Evolutionary conservation across 2,888 invertebrate species (phyloP).

Genomic region (Tuberolachnus salignus): DNA sequence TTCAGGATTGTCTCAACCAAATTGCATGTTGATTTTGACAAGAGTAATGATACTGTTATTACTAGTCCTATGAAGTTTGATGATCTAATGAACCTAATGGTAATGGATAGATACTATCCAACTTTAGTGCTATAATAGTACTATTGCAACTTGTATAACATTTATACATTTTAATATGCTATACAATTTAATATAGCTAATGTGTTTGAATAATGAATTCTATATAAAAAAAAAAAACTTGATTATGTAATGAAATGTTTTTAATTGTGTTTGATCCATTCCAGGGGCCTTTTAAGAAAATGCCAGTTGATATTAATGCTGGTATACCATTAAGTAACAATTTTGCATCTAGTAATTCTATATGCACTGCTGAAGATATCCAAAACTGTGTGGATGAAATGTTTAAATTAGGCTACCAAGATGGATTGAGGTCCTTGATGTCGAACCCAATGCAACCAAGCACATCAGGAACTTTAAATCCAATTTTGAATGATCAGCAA

Average conservation of each 20-base stretch:
- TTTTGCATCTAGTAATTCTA: background rate
- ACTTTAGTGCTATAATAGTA: too few species aligned
- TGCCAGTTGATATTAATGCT: background rate
- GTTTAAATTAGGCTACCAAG: background rate
- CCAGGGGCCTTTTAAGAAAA: background rate
- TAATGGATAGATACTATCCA: constrained; percentile 2
- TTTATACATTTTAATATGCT: too few species aligned
- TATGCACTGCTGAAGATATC: background rate
- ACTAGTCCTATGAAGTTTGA: background rate
- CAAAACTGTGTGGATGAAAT: background rate
- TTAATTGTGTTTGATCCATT: background rate
- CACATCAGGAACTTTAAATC: constrained; percentile 26
- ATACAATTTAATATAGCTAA: too few species aligned
- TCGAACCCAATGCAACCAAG: background rate
- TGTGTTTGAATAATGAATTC: too few species aligned
- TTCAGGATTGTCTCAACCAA: constrained; percentile 5
- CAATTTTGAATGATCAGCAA: constrained; percentile 57
- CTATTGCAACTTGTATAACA: background rate
- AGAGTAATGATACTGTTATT: background rate
- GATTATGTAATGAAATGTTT: background rate
- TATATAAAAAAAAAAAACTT: background rate
- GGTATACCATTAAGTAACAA: background rate
- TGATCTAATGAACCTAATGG: background rate
- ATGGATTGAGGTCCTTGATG: background rate
- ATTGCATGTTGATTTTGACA: constrained; percentile 34